Base-by-base conservation (phyloP, 92 coral and sea anemone genomes). In the Plumapathes pennacea region DNA sequence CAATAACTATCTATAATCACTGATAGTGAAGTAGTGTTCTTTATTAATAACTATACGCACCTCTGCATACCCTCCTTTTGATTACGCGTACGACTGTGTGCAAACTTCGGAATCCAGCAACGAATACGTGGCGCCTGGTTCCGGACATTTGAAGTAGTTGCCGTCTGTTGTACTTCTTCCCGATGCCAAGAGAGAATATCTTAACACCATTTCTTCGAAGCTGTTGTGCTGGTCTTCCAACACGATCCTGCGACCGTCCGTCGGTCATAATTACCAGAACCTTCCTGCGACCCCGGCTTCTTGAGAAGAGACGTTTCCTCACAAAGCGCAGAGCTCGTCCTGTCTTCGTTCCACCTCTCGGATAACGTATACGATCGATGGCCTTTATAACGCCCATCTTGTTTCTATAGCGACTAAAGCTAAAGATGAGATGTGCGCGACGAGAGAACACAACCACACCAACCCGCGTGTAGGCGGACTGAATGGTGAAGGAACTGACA, bases 211-310 rank as follows among this genome's bases (percentile, higher is more conserved):
- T 49, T 36, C 55, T 63, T 32, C 85, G 88, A 23, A 87, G 37
- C 22, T 45, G 27, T 9, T 64, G 72, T 20, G 95, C 85, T 2
- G 85, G 79, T 8, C 44, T 51, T 0, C 17, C 27, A 9, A 87
- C 95, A 25, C 54, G 51, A 65, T 87, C 95, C 37, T 61, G 71
- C 4, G 95, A 82, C 33, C 62, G 75, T 3, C 95, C 95, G 32
- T 87, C 89, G 20, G 95, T 87, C 89, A 87, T 77, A 2, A 88
- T 75, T 53, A 92, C 41, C 53, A 90, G 66, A 41, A 84, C 78
- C 23, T 52, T 70, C 59, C 82, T 69, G 9, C 81, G 72, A 57
- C 74, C 20, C 61, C 76, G 47, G 8, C 89, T 64, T 51, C 90
- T 60, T 21, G 69, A 59, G 55, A 89, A 81, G n/a, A 85, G 71